Base-by-base conservation (phyloP, 2,888 invertebrate species). In the Prenolepis imparis region DNA sequence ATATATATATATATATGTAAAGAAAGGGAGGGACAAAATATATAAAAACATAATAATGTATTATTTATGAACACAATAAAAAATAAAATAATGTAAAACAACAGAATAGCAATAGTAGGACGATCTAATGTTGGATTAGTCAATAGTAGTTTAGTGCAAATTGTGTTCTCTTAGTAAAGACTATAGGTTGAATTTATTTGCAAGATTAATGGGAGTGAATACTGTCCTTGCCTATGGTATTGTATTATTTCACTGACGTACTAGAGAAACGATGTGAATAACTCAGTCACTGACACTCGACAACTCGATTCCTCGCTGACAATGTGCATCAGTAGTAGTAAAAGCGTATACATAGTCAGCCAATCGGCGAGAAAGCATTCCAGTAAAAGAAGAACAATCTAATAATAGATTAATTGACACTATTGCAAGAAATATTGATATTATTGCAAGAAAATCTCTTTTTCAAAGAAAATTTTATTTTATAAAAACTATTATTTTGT, bases 251-350 rank as follows among this genome's bases (percentile, higher is more conserved):
- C 36, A 44, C 32, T 59, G 36, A 59, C 18, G 1, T 6, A 36
- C 21, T 55, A 11, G 18, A 70, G 24, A 32, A 28, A 55, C 77
- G 39, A 78, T 55, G 59, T 18, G 72, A 80, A 80, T 72, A 80
- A 68, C 57, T 57, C 18, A 59, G 59, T 39, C 44, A 52, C 1
- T n/a, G 66, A 75, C 24, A n/a, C 24, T 36, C 36, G 44, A 44
- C 63, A n/a, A n/a, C 24, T 36, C 36, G 32, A 44, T 44, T 74
- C 28, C 24, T n/a, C 39, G 55, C 57, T 36, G 59, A 36, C 77
- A 44, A 24, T 24, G 44, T 18, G 32, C 21, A 44, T 80, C 72
- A 80, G 78, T 80, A 64, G 78, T 80, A 64, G 78, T 72, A 80
- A 18, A 72, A 59, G 32, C 73, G 12, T 59, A 44, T 44, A 36